Evolutionary conservation across 2,888 invertebrate species (phyloP), one percentile per base, ranked within the genome.

Genomic region (Dendrolimus houi): DNA sequence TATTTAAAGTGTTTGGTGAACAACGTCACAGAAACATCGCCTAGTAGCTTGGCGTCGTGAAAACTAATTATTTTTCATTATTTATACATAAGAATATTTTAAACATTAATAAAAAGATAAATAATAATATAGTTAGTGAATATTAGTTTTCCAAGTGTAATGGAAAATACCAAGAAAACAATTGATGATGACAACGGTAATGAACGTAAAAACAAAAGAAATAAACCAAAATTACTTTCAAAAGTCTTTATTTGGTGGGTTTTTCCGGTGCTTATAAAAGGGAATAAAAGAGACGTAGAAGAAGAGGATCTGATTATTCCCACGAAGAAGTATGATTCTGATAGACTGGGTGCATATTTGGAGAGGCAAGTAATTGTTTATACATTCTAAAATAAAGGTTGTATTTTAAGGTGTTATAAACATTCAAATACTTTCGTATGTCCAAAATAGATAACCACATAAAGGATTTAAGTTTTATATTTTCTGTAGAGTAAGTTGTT

Each of bases 231-330:
- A 61, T 59, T 84, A 54, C 59, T 89, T 1, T 86, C 89, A 1
- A 75, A 71, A 62, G 56, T 89, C 17, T 88, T 90, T 61, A 69
- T 91, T 52, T 89, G 90, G 73, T 91, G 91, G 91, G 74, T 90
- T 58, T 85, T 83, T 63, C 91, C 91, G 9, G 84, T 91, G 57
- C 68, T 91, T 9, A 79, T 87, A 58, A 92, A 89, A 65, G 94
- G 94, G 7, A 88, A 90, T 58, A 88, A 75, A 69, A 85, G 92
- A 63, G 92, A 93, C 60, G 83, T 96, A 10, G 92, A 92, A 66
- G 90, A 94, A 56, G 84, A 89, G 12, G 96, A 96, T 79, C 84
- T 96, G 17, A 93, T 94, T 41, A 61, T 75, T 52, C 91, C 93
- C 0, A 83, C 93, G 9, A 89, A 92, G 56, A 87, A 89, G 62